phyloP scores from a whole-genome alignment of 2,888 invertebrate species.

The Microctonus hyperodae region DNA sequence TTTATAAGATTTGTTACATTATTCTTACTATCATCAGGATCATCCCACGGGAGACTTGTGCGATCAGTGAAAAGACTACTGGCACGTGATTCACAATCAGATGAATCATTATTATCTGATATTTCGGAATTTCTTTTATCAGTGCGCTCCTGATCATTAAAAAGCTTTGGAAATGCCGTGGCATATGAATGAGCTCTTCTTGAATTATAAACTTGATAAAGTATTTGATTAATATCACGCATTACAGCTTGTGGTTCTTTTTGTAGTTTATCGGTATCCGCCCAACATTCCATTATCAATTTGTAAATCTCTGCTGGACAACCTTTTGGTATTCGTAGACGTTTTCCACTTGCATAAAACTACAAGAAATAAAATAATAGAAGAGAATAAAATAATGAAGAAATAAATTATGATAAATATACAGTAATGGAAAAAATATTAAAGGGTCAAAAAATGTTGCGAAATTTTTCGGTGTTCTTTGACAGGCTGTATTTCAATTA shows the following conservation, averaged over 20 bases:
- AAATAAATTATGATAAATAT: no score
- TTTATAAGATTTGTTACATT: background rate
- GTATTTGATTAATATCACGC: constrained; percentile 82
- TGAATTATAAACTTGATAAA: constrained; percentile 76
- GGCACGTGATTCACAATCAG: constrained; percentile 51
- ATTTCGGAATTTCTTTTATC: constrained; percentile 47
- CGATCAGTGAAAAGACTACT: constrained; percentile 55
- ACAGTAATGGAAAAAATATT: no score
- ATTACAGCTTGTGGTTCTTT: constrained; percentile 86
- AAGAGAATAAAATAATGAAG: no score
- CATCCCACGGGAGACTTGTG: constrained; percentile 56
- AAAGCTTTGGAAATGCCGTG: constrained; percentile 63
- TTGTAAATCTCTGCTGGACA: constrained; percentile 80
- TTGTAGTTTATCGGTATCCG: constrained; percentile 72
- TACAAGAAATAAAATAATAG: no score
- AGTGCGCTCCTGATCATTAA: constrained; percentile 46
- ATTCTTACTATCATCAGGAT: constrained; percentile 49
- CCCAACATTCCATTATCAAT: constrained; percentile 85
- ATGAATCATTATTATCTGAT: constrained; percentile 54
- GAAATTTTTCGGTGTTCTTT: no score
- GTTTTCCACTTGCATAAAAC: constrained; percentile 75
- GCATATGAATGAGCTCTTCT: constrained; percentile 69
- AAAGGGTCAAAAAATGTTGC: no score
- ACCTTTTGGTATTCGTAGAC: constrained; percentile 71
- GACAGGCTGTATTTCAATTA: no score